Evolutionary conservation across 2,797 vertebrate species (phyloP), one percentile per base, ranked within the genome.

Genomic region (Alauda arvensis): DNA sequence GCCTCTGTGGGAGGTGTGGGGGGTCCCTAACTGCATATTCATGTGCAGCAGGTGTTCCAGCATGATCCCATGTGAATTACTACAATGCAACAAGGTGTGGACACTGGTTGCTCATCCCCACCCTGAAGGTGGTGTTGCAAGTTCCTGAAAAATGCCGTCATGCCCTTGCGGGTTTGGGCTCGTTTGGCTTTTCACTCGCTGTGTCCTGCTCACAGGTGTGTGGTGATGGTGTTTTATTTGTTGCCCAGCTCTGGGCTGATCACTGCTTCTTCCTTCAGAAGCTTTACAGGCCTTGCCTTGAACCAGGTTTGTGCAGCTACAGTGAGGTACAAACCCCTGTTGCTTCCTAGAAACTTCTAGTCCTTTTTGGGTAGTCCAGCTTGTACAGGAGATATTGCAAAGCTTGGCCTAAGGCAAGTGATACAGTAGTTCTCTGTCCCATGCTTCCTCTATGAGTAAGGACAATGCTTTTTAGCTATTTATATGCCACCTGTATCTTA

Each of bases 101-200:
- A 71, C 77, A 51, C 26, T 26, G 51, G 70, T 59, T 93, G 86
- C 75, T 90, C 91, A 88, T 89, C 90, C 75, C 85, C 88, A 87
- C 94, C 94, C 89, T 65, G 81, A 53, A 90, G 83, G 81, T 0
- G 43, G 53, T 95, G 93, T 91, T 6, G 75, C 82, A 95, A 95
- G 93, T 83, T 90, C 75, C 86, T 88, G 87, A 85, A 89, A 94
- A 91, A 87, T 93, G 87, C 85, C 1, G 56, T 90, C 92, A 85
- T 56, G 70, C 68, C 61, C 57, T 82, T 74, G 88, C 84, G 15
- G 52, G 94, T 91, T 91, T 74, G 78, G 60, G 68, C 93, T 84
- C 7, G 75, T 87, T 80, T 43, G 66, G 61, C 71, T 85, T 78
- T 87, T 65, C 66, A 56, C 67, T 70, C 20, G 61, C 60, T 33